Base-by-base conservation (phyloP, 2,888 invertebrate species). In the Neoscelio sp. region DNA sequence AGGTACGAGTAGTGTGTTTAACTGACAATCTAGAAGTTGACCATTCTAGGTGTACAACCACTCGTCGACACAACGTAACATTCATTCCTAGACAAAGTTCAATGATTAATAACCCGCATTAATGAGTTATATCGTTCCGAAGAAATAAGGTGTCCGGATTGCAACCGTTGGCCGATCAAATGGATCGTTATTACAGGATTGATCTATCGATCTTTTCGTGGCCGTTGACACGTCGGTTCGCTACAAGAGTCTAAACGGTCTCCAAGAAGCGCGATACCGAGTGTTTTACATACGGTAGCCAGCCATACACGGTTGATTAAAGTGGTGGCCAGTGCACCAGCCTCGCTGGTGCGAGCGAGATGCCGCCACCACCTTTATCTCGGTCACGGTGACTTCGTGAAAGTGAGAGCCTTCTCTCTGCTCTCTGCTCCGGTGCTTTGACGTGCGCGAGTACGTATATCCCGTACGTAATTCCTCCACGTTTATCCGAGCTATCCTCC, bases 361-460 rank as follows among this genome's bases (percentile, higher is more conserved):
- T 82, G 83, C 74, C 84, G 83, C 86, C 86, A 86, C 86, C 88
- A 86, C 88, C 85, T 87, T 87, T 87, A 89, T 89, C 88, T 89
- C 89, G 89, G 89, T 89, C 89, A 89, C 87, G 89, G 89, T 84
- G 87, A 89, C 89, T 88, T 83, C 84, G 89, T 88, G 89, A 89
- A 89, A 89, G 89, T 89, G 88, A 89, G 89, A 88, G 89, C 87
- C 85, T 80, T 82, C 82, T n/a, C n/a, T n/a, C n/a, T n/a, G n/a
- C n/a, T n/a, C n/a, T 84, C 74, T 62, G 78, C 67, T 74, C 68
- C 52, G 74, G 64, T 62, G 78, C 78, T 78, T 74, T 74, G 78
- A 78, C 74, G 73, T 56, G 60, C 78, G 35, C 73, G 68, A n/a
- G n/a, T 73, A 78, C 60, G 73, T 78, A 67, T 56, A 50, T 64